These are phyloP conservation scores for Furnarius figulus DNA, from an alignment of 2,113 vertebrate species.

Conservation along the genomic window DNA sequence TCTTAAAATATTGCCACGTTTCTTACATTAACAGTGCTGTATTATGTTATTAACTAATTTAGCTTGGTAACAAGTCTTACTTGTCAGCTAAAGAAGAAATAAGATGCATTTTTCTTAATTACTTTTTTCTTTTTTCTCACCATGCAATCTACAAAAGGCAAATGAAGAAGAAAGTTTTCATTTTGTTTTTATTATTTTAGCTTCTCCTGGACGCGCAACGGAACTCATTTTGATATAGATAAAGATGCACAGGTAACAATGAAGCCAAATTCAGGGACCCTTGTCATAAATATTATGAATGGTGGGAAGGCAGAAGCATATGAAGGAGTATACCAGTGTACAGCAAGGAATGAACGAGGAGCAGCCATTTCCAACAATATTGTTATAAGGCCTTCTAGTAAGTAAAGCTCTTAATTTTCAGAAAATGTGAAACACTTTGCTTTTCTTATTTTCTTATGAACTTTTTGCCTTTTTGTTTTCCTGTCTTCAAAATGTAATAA, in stretches of 20 bases:
- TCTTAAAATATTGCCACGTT: neutral
- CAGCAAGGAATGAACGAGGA: conserved; percentile 89
- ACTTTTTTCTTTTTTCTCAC: neutral
- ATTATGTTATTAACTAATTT: neutral
- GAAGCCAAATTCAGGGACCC: conserved; percentile 88
- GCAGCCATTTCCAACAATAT: conserved; percentile 95
- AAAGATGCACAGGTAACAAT: conserved; percentile 85
- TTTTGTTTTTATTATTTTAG: conserved; percentile 68
- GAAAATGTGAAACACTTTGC: neutral
- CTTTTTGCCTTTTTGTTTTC: neutral
- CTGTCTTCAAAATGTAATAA: conserved; percentile 10
- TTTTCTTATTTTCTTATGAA: neutral
- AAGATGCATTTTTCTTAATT: neutral
- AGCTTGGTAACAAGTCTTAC: neutral
- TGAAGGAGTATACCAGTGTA: conserved; percentile 94
- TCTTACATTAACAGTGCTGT: neutral
- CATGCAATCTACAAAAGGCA: neutral
- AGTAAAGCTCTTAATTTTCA: conserved; percentile 53
- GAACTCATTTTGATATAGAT: conserved; percentile 93
- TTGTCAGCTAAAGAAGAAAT: neutral
- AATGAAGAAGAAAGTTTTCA: neutral
- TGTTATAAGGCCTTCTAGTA: conserved; percentile 89
- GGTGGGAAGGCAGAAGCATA: conserved; percentile 87
- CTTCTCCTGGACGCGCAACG: conserved; percentile 95
- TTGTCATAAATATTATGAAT: conserved; percentile 89